Conservation (phyloP, 2,113 vertebrate genomes). For the Hipposideros armiger region DNA sequence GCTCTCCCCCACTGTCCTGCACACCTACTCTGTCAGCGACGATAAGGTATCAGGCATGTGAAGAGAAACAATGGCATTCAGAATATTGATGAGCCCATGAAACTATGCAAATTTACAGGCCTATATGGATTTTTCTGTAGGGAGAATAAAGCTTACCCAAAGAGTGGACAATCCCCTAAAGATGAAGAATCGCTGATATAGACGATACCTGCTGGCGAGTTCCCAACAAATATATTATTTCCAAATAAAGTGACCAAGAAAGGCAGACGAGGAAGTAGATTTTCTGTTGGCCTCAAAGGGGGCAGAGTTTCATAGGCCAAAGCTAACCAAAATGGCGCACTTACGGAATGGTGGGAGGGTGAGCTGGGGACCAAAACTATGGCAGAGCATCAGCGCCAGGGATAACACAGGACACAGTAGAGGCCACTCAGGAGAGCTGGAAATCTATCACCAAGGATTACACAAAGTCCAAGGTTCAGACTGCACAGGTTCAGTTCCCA, state of each 20-base stretch:
- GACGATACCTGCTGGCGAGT: background rate
- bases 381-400: background rate
- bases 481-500: background rate
- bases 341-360: rapidly evolving
- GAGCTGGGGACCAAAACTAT: background rate
- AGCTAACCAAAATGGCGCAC: background rate
- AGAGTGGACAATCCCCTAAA: background rate
- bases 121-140: background rate
- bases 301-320: background rate
- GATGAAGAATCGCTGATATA: background rate
- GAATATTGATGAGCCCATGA: background rate
- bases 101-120: background rate
- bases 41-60: background rate
- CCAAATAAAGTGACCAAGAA: slow-evolving; percentile 30
- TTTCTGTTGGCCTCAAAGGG: background rate
- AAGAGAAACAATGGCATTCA: background rate
- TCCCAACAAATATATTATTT: slow-evolving; percentile 26
- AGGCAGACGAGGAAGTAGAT: background rate
- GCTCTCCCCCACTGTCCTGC: background rate
- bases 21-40: background rate
- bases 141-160: background rate
- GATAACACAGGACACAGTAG: rapidly evolving
- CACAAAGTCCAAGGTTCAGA: background rate
- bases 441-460: background rate
- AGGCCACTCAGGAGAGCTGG: background rate